phyloP scores from a whole-genome alignment of 2,113 vertebrate genomes.

The Myotis brandtii region DNA sequence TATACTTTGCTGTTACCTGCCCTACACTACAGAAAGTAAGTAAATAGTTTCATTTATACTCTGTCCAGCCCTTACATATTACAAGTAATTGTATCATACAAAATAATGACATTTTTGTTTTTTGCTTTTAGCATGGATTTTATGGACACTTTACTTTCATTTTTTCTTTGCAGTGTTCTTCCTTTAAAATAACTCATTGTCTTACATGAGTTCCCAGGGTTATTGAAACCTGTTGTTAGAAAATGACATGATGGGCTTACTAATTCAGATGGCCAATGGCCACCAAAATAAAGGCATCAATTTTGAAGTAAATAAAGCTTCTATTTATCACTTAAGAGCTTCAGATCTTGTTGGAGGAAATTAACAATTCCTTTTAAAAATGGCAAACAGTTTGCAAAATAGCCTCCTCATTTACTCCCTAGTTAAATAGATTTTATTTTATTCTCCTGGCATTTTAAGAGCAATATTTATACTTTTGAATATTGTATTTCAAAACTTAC shows the following conservation, averaged over 20 bases:
- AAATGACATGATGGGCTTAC: conserved; percentile 68
- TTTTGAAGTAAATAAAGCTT: conserved; percentile 66
- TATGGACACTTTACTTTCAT: not conserved
- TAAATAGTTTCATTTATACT: not conserved
- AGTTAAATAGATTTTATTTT: conserved; percentile 54
- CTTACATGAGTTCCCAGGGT: conserved; percentile 48
- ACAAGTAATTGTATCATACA: not conserved
- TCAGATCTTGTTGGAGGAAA: conserved; percentile 66
- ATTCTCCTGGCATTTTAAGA: not conserved
- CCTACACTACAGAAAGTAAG: not conserved
- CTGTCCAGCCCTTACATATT: not conserved
- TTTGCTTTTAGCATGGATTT: not conserved
- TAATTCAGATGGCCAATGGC: conserved; percentile 66
- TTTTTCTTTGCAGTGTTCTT: conserved; percentile 46
- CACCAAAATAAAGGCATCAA: conserved; percentile 65
- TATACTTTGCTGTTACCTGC: not conserved
- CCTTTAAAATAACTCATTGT: conserved; percentile 32
- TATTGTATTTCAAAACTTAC: conserved; percentile 75
- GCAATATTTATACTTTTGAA: conserved; percentile 45
- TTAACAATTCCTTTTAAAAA: conserved; percentile 70
- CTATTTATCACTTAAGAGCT: conserved; percentile 51
- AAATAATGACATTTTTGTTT: conserved; percentile 12
- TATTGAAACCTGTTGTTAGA: conserved; percentile 50
- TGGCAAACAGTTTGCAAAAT: conserved; percentile 65
- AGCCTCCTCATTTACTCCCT: conserved; percentile 46